Conservation (phyloP, 23 tunicate species). For the Oikopleura dioica region DNA sequence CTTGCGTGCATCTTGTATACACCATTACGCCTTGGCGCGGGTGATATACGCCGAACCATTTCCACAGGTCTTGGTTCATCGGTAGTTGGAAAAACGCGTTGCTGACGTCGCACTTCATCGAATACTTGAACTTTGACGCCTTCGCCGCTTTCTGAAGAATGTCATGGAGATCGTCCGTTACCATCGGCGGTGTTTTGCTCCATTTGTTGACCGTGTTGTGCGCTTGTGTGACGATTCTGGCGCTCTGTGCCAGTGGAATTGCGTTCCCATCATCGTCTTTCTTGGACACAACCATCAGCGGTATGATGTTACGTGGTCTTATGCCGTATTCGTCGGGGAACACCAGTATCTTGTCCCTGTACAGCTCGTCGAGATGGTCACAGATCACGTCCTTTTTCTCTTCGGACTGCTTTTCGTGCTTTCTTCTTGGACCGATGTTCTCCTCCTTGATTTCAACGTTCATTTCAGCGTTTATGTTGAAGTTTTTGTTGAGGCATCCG, state of each 20-base stretch:
- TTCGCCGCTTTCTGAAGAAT: neutral
- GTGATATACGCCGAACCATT: neutral
- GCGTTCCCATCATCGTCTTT: neutral
- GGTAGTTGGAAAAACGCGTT: neutral
- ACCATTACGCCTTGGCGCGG: conserved; percentile 1
- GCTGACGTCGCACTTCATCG: neutral
- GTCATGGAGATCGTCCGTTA: neutral
- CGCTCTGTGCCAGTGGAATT: neutral
- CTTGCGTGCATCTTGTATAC: neutral
- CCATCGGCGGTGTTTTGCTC: neutral
- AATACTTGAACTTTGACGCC: neutral
- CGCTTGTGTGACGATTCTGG: neutral
- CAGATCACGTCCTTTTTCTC: neutral
- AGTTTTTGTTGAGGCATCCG: neutral
- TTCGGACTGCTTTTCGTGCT: neutral
- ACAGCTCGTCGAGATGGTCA: neutral
- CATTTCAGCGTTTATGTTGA: neutral
- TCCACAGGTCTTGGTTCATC: neutral
- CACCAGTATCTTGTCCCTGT: neutral
- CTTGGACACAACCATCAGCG: neutral
- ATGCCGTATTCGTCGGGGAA: conserved; percentile 1
- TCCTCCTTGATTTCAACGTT: neutral
- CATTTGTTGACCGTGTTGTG: neutral
- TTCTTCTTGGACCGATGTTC: neutral
- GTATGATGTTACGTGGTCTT: neutral